Conservation (phyloP, 2,888 invertebrate species). For the Drosophila antonietae region DNA sequence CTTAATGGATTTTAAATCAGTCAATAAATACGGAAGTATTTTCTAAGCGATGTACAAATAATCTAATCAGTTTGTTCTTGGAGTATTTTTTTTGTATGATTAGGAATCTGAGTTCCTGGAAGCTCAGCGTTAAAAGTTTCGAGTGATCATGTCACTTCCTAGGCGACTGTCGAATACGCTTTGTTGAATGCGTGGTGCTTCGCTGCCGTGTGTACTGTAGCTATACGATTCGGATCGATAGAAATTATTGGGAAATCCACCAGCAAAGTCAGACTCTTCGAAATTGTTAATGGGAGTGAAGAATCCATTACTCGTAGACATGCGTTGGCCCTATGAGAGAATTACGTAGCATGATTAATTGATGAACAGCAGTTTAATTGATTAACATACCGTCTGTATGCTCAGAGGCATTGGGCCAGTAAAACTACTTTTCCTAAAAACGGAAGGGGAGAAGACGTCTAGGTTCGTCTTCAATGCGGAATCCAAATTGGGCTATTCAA, state of each 20-base stretch:
- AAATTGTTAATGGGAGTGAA: background rate
- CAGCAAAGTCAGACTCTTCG: background rate
- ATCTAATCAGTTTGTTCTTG: background rate
- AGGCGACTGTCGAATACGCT: constrained; percentile 56
- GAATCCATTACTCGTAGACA: background rate
- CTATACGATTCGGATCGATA: constrained; percentile 62
- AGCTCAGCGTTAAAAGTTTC: constrained; percentile 29
- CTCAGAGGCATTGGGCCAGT: background rate
- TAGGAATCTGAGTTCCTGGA: background rate
- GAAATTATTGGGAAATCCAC: constrained; percentile 47
- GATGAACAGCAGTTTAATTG: background rate
- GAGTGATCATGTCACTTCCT: constrained; percentile 24
- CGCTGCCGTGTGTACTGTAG: constrained; percentile 52
- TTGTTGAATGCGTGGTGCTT: constrained; percentile 50
- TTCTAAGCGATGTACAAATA: background rate
- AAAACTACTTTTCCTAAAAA: background rate
- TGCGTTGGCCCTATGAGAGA: constrained; percentile 18
- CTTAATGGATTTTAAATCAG: background rate
- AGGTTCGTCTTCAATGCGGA: background rate
- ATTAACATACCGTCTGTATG: constrained; percentile 17
- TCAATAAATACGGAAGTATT: constrained; percentile 5
- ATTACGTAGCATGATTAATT: too few relatives aligned
- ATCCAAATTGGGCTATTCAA: background rate
- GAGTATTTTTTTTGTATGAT: background rate
- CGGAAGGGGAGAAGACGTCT: too few relatives aligned